phyloP scores from a whole-genome alignment of 2,888 invertebrate species.

The Cheilosia vulpina region DNA sequence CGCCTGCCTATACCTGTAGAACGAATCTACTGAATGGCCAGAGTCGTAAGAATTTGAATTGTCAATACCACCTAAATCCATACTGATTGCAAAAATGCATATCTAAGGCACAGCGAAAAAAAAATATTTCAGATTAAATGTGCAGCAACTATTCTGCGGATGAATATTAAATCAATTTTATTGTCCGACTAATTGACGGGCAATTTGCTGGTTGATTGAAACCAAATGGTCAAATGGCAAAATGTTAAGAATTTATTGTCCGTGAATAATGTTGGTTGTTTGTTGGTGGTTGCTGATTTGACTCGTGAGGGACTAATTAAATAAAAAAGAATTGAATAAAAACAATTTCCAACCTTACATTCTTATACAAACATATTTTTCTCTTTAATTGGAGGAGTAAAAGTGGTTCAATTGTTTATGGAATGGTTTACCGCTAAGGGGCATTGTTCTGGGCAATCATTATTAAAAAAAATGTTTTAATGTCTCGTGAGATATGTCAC shows the following conservation, averaged over 20 bases:
- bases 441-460: too few species aligned
- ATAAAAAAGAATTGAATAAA: background rate
- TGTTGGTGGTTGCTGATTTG: background rate
- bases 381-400: background rate
- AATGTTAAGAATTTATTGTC: conserved; percentile 53
- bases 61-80: conserved; percentile 61
- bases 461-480: too few species aligned
- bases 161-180: conserved; percentile 73
- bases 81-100: conserved; percentile 51
- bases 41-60: conserved; percentile 39
- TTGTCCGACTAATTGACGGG: conserved; percentile 69
- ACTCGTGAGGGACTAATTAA: conserved; percentile 25
- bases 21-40: conserved; percentile 21
- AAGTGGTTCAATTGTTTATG: background rate
- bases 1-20: conserved; percentile 22
- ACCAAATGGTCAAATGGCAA: conserved; percentile 50
- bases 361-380: background rate
- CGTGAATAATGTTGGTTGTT: conserved; percentile 35
- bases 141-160: conserved; percentile 33
- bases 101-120: conserved; percentile 1
- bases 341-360: background rate
- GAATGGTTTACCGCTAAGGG: too few species aligned
- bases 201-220: conserved; percentile 66
- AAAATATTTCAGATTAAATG: conserved; percentile 29
- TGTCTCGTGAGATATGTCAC: too few species aligned